Evolutionary conservation across 2,797 vertebrate species (phyloP), one percentile per base, ranked within the genome.

Genomic region (Rhincodon typus): DNA sequence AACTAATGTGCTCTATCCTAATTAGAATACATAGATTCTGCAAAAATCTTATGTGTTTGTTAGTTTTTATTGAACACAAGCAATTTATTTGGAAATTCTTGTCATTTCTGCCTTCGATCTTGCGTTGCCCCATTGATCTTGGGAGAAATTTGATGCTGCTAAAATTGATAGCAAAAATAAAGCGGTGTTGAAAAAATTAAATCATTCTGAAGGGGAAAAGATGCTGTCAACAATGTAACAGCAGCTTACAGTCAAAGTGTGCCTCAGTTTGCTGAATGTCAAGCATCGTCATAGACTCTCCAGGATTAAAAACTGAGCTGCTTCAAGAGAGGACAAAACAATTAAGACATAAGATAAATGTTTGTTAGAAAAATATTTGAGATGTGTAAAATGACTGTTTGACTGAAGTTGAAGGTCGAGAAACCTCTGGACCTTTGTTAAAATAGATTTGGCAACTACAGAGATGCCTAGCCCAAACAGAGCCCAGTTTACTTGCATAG

Each of bases 31-130:
- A 66, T 19, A 12, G 66, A 42, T 93, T 69, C 38, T 93, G 62
- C n/a, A 69, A 93, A 38, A 69, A 69, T 69, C 19, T 93, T 42
- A 62, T 23, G 23, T 69, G n/a, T 93, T 67, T 93, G 66, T 93
- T 93, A 69, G 90, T 13, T 93, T 93, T 69, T 67, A 88, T 66
- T 91, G 88, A 91, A 91, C 57, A 21, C 0, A 93, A 69, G 62
- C 62, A 69, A 93, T 42, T 93, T 42, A 69, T 69, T 93, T 93
- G n/a, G 17, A 93, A 93, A 67, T 93, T 93, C 90, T 38, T 93
- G 62, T 42, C 62, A 69, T 69, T 93, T 69, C 66, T 38, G n/a
- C 23, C 34, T 23, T 38, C 3, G n/a, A 66, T n/a, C 62, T 67
- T 69, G 23, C 19, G n/a, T 7, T 66, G 30, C 57, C 34, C 10